These are phyloP conservation scores for Zeugodacus cucurbitae DNA, from an alignment of 1,140 invertebrate genomes.

Conservation along the genomic window DNA sequence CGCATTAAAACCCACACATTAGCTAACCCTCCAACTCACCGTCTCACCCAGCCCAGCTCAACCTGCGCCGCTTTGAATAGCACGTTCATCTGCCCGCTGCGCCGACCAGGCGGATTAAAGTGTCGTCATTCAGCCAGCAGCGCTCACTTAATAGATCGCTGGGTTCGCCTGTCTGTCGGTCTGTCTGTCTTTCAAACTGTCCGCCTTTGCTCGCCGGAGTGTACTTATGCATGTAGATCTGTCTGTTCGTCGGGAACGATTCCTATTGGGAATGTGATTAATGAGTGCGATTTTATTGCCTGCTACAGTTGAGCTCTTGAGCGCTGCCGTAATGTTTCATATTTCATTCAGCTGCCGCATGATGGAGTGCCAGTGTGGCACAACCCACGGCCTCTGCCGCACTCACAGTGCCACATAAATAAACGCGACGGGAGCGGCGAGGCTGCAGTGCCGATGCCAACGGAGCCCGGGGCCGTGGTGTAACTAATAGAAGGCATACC, in stretches of 20 bases:
- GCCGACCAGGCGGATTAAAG: not conserved
- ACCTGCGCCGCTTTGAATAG: too few species aligned
- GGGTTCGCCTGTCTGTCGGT: not conserved
- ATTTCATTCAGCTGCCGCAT: constrained; percentile 31
- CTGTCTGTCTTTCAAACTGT: not conserved
- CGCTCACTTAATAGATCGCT: not conserved
- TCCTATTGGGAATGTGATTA: constrained; percentile 24
- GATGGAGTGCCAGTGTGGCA: not conserved
- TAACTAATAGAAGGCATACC: not conserved
- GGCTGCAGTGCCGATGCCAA: not conserved
- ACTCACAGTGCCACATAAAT: not conserved
- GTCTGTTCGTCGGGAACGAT: not conserved
- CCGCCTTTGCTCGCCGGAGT: too few species aligned
- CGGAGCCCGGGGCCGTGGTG: not conserved
- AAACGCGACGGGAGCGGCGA: not conserved
- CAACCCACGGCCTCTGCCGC: not conserved
- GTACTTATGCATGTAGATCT: not conserved
- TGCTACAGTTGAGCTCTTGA: not conserved
- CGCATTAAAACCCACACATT: too few species aligned
- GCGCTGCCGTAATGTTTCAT: constrained; percentile 5
- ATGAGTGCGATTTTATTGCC: constrained; percentile 11
- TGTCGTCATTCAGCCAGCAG: not conserved
- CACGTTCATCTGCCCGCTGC: not conserved
- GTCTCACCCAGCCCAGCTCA: too few species aligned
- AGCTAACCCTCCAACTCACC: too few species aligned